Base-by-base conservation (phyloP, 1,140 invertebrate genomes). In the Zaprionus africanus region DNA sequence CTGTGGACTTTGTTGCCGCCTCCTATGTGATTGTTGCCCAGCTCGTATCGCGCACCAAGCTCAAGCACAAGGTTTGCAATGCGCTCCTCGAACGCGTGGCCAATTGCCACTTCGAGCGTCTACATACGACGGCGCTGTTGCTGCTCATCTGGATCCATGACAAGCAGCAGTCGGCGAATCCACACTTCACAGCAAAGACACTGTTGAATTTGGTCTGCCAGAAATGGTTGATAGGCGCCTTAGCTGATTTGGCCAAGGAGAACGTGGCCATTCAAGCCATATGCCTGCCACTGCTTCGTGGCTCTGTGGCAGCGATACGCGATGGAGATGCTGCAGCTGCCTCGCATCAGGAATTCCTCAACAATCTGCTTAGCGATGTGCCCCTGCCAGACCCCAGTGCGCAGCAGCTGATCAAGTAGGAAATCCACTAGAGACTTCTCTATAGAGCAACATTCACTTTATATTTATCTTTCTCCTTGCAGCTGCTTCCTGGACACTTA, bases 1-100 rank as follows among this genome's bases (percentile, higher is more conserved):
- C 96, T 1, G 65, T 93, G 1, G 96, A 98, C 92, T 97, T 96
- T 90, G 94, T 94, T 80, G 95, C 96, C 11, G 94, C 96, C 1
- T 94, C 95, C 5, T 97, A 96, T 91, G 95, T 98, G 92, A 95
- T 98, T 31, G 81, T 96, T 0, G 95, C 95, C 1, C 95, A 95
- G 90, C 86, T 98, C 13, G 93, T 96, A 1, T 94, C 94, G 0
- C 96, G 96, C 93, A 93, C 94, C 57, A 93, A 94, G 41, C 88
- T 98, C 5, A 95, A 95, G 9, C 80, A 94, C 15, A 95, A 95
- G 90, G 91, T 95, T 0, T 92, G 95, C n/a, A 94, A 94, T 43
- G 93, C 94, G 6, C 28, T 92, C 0, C 53, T 92, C 5, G 78
- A 80, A 12, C 85, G 78, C 5, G 78, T 92, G 19, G 82, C 81